phyloP scores from a whole-genome alignment of 2,888 invertebrate species.

The Drosophila kanekoi region DNA sequence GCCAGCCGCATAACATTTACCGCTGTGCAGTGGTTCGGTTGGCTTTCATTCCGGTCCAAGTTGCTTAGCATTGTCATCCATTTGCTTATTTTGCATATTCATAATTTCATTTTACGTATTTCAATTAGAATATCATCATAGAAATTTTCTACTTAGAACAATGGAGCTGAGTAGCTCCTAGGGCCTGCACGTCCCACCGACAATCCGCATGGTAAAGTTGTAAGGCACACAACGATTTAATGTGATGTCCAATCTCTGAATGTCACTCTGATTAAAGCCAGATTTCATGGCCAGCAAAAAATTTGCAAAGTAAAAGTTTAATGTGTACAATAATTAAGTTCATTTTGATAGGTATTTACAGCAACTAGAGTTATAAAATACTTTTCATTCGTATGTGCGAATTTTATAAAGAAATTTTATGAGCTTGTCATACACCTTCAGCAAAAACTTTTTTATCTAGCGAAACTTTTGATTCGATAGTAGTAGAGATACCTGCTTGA shows the following conservation, averaged over 20 bases:
- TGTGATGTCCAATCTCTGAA: constrained; percentile 20
- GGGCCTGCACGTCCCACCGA: not conserved
- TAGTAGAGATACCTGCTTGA: too few relatives aligned
- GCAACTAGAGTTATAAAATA: too few relatives aligned
- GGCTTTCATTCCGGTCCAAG: constrained; percentile 49
- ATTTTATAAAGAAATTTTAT: too few relatives aligned
- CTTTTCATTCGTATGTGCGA: too few relatives aligned
- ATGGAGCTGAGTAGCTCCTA: constrained; percentile 48
- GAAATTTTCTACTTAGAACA: constrained; percentile 65
- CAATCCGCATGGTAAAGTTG: constrained; percentile 27
- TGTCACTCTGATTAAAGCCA: not conserved
- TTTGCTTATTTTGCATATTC: constrained; percentile 82
- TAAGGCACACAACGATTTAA: constrained; percentile 22
- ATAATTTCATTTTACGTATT: constrained; percentile 81
- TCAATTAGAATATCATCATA: constrained; percentile 81
- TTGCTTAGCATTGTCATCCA: constrained; percentile 81
- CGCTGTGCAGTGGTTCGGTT: constrained; percentile 59
- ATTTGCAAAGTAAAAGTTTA: too few relatives aligned
- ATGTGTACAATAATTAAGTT: too few relatives aligned
- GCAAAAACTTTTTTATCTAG: too few relatives aligned
- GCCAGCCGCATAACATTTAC: constrained; percentile 67
- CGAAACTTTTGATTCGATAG: too few relatives aligned
- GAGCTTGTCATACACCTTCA: too few relatives aligned
- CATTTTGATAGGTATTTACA: too few relatives aligned
- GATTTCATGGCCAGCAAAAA: too few relatives aligned